These are phyloP conservation scores for Montipora foliosa DNA, from an alignment of 64 coral and sea anemone genomes.

Conservation along the genomic window DNA sequence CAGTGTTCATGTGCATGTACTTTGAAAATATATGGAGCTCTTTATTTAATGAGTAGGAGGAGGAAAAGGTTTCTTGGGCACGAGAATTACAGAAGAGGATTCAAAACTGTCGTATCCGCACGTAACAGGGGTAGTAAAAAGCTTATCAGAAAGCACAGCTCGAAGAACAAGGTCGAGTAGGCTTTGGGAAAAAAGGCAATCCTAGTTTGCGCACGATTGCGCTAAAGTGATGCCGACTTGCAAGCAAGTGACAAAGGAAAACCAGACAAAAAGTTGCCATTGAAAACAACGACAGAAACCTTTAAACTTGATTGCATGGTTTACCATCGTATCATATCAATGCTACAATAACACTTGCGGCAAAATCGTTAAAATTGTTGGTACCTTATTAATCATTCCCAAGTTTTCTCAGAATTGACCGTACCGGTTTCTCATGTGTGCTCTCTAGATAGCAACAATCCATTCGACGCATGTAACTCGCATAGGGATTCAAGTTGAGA, in stretches of 20 bases:
- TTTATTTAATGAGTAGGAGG: too few relatives aligned
- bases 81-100: slow-evolving; percentile 75
- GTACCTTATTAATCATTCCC: neutral
- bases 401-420: neutral
- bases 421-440: too few relatives aligned
- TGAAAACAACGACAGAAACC: slow-evolving; percentile 12
- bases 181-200: slow-evolving; percentile 4
- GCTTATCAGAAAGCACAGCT: neutral
- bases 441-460: too few relatives aligned
- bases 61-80: slow-evolving; percentile 10
- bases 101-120: slow-evolving; percentile 27
- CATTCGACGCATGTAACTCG: too few relatives aligned
- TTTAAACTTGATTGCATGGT: neutral
- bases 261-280: neutral
- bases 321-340: neutral
- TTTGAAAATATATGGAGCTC: too few relatives aligned
- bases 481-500: too few relatives aligned
- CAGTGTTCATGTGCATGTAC: too few relatives aligned
- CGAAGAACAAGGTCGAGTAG: slow-evolving; percentile 1
- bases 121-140: neutral
- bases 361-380: neutral
- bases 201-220: neutral
- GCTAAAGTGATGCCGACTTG: neutral
- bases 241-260: neutral
- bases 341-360: neutral